Evolutionary conservation across 2,797 vertebrate species (phyloP).

Genomic region (Sardinella longiceps): DNA sequence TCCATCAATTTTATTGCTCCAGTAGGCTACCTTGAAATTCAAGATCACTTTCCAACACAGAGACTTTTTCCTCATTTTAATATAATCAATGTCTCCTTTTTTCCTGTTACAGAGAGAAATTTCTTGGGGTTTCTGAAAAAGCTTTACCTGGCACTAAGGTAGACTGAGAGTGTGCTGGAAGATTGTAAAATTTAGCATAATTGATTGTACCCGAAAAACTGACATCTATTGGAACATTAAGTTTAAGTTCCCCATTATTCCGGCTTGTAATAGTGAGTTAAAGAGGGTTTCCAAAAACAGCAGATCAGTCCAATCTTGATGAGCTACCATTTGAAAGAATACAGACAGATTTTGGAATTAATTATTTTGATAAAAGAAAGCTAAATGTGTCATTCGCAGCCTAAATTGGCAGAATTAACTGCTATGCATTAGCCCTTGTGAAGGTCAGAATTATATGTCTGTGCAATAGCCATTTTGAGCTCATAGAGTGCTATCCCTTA

Average conservation of each 20-base stretch:
- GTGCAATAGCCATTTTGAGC: neutral
- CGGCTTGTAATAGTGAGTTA: neutral
- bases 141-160: neutral
- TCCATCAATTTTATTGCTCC: neutral
- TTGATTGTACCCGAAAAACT: neutral
- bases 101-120: neutral
- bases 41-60: neutral
- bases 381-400: neutral
- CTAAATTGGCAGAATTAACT: neutral
- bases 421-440: neutral
- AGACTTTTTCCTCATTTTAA: neutral
- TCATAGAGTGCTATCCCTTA: neutral
- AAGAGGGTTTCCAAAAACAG: neutral
- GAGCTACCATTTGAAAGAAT: neutral
- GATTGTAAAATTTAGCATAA: neutral
- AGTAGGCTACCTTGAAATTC: neutral
- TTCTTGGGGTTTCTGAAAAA: neutral
- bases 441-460: neutral
- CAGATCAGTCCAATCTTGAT: neutral
- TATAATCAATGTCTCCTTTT: neutral
- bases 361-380: neutral
- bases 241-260: neutral
- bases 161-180: neutral
- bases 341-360: neutral
- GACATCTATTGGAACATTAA: neutral